Conservation (phyloP, 2,888 invertebrate species). For the Morinoia aosen region DNA sequence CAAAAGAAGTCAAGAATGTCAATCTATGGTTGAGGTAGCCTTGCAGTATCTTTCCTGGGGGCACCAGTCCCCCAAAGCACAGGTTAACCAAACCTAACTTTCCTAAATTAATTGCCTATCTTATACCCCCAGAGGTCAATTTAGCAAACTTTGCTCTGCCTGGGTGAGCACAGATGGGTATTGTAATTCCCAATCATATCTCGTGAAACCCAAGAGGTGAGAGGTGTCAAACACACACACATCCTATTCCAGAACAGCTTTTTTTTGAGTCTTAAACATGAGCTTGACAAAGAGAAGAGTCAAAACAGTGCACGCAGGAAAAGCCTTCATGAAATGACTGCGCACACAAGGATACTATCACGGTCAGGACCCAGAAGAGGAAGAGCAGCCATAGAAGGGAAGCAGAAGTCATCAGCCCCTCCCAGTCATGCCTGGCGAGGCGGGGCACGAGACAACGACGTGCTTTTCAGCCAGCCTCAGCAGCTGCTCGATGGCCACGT, state of each 20-base stretch:
- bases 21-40: too few species aligned
- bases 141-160: background rate
- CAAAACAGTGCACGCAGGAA: background rate
- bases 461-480: slow-evolving; percentile 64
- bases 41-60: too few species aligned
- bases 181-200: background rate
- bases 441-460: slow-evolving; percentile 15
- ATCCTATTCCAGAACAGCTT: background rate
- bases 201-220: background rate
- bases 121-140: too few species aligned
- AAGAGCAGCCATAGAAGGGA: background rate
- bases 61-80: too few species aligned
- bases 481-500: slow-evolving; percentile 66
- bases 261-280: background rate
- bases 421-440: slow-evolving; percentile 40
- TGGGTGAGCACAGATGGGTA: background rate
- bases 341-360: background rate
- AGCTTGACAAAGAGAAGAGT: background rate
- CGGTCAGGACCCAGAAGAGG: background rate
- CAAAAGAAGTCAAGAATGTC: too few species aligned
- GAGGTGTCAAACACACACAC: background rate
- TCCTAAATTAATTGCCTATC: too few species aligned
- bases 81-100: too few species aligned
- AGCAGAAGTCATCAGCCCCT: slow-evolving; percentile 31
- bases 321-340: background rate